Conservation (phyloP, 2,888 invertebrate species). For the Drosophila mimetica region DNA sequence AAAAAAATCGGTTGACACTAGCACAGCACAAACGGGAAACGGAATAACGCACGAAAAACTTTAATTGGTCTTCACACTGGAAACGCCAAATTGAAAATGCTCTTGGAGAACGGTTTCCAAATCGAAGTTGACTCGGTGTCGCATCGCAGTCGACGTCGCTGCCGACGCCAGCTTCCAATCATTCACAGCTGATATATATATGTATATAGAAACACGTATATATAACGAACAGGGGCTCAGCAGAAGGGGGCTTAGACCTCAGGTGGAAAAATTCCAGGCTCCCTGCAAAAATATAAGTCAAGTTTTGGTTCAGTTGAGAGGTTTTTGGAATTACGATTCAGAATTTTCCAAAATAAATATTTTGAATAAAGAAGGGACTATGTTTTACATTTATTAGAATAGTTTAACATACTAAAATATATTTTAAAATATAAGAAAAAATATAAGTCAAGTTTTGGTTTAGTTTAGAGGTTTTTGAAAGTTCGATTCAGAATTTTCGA, state of each 20-base stretch:
- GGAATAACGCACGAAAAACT: conserved; percentile 10
- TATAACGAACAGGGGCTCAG: conserved; percentile 4
- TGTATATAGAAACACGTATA: no score
- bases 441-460: no score
- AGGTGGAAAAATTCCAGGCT: neutral
- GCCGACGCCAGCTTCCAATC: conserved; percentile 12
- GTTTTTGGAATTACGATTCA: no score
- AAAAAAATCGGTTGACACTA: conserved; percentile 6
- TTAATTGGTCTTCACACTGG: conserved; percentile 83
- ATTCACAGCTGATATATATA: conserved; percentile 12
- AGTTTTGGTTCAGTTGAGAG: no score
- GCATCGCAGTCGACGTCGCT: conserved; percentile 19
- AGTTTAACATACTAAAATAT: no score
- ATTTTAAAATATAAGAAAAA: no score
- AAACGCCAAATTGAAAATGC: conserved; percentile 80
- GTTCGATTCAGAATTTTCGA: no score
- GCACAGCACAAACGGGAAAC: neutral
- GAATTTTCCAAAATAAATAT: no score
- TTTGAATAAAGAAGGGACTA: no score
- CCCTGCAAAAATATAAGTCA: no score
- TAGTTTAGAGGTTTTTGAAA: no score
- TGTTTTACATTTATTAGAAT: no score
- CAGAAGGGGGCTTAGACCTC: neutral
- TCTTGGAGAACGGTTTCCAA: conserved; percentile 36
- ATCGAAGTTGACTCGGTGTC: conserved; percentile 15